Base-by-base conservation (phyloP, 2,888 invertebrate genomes). In the Aricia artaxerxes region DNA sequence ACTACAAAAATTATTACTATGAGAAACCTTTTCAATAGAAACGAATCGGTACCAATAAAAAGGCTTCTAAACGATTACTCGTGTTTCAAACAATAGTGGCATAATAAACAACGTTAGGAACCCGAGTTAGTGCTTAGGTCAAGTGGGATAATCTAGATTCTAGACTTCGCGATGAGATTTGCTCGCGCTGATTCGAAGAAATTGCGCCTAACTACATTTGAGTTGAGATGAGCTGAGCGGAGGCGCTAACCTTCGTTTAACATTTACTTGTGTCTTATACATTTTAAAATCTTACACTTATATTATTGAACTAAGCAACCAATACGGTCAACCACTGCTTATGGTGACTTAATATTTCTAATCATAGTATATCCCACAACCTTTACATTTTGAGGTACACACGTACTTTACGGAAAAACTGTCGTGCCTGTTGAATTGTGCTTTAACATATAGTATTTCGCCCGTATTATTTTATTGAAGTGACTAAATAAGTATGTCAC, bases 201-300 rank as follows among this genome's bases (percentile, higher is more conserved):
- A 92, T 92, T 91, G 91, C 90, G 81, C 81, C 87, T 91, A 91
- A 92, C 86, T 87, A 85, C 87, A 88, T 91, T 91, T 88, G 79
- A 81, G 80, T 79, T 81, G 81, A 81, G 83, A 85, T 83, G 83
- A 83, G 64, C 73, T 44, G 81, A 80, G 60, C 78, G 79, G 72
- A 40, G 64, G 61, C 35, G 35, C 35, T 69, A 69, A 38, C 69
- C 35, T 38, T 69, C 69, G 16, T 38, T 69, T 35, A 69, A 69
- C 35, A 69, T 69, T 64, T 69, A 35, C 35, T 38, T 69, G 35
- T 35, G 13, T 69, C 1, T 35, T 35, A 69, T 69, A 69, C 13
- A 1, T 69, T 64, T 61, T 60, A 16, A 24, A 24, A 24, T 24
- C 24, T 24, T 24, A 24, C 24, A 24, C 0, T 24, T 24, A 24